Evolutionary conservation across 2,113 vertebrate species (phyloP), one percentile per base, ranked within the genome.

Genomic region (Pluvianellus socialis): DNA sequence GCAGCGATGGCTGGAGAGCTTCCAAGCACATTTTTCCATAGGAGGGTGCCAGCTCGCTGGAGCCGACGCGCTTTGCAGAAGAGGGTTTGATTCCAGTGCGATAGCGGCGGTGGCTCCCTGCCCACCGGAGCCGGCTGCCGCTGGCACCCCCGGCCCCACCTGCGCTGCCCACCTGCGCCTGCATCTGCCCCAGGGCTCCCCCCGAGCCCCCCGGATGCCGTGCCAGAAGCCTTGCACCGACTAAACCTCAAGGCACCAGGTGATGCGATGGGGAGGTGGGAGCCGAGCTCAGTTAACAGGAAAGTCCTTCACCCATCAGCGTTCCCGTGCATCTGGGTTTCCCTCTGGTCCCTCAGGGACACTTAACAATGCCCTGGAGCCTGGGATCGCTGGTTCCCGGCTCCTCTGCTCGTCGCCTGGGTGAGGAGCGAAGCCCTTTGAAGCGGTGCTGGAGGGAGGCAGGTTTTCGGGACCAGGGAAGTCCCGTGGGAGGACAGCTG

Each of bases 11-110:
- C 88, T 96, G 96, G 92, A 96, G 53, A 66, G 28, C 49, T 79
- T 90, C 92, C 96, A 93, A 73, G 66, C 16, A 30, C 49, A 22
- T 59, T 94, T 94, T 97, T 96, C 95, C 90, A 71, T 27, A 7
- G 55, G 45, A 83, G 5, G 21, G 19, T 92, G 91, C 94, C 92
- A 94, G 88, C 71, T 61, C 1, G 14, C 74, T 50, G 87, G 27
- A 94, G 74, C 53, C 4, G 7, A 65, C 63, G 53, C 5, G 3
- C 28, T 91, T 81, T 2, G 6, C 35, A 62, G 84, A 7, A 40
- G 61, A 88, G 33, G 45, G 15, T 55, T 91, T 91, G 91, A 89
- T 95, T 86, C 61, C 84, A 79, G 28, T 0, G 1, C 0, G 88
- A 93, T 92, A 83, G 74, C 1, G 4, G 49, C 0, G 5, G 6